phyloP scores from a whole-genome alignment of 1,140 invertebrate genomes.

The Lordiphosa collinella region DNA sequence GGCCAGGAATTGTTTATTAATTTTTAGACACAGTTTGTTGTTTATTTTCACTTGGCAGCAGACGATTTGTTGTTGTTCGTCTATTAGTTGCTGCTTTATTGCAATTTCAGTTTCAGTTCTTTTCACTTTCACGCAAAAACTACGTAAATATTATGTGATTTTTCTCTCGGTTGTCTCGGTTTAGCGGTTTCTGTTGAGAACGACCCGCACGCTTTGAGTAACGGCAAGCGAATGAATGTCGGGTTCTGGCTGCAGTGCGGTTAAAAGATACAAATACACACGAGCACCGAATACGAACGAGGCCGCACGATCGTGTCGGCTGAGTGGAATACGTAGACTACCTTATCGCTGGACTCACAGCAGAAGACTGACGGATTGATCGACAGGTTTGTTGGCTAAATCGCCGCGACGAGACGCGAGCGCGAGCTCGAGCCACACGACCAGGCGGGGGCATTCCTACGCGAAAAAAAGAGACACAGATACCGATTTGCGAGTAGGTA shows the following conservation, averaged over 20 bases:
- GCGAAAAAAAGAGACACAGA: constrained; percentile 17
- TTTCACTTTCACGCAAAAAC: constrained; percentile 65
- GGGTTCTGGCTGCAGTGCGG: constrained; percentile 64
- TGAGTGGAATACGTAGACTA: constrained; percentile 29
- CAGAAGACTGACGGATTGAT: constrained; percentile 78
- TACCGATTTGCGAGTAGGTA: constrained; percentile 19
- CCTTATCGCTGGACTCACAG: constrained; percentile 73
- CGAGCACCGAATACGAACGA: constrained; percentile 36
- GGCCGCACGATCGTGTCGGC: constrained; percentile 11
- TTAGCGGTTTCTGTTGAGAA: constrained; percentile 7
- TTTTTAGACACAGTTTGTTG: constrained; percentile 66
- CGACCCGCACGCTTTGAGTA: constrained; percentile 64
- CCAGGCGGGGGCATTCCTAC: constrained; percentile 22
- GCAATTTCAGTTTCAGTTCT: constrained; percentile 40
- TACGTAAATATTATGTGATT: constrained; percentile 40
- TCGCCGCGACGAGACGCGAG: constrained; percentile 63
- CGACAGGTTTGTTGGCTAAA: constrained; percentile 79
- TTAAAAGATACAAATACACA: constrained; percentile 57
- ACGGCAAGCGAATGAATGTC: constrained; percentile 61
- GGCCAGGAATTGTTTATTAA: constrained; percentile 62
- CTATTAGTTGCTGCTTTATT: constrained; percentile 10
- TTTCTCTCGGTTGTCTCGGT: constrained; percentile 18
- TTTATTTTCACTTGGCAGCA: constrained; percentile 50
- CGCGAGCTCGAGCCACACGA: constrained; percentile 67
- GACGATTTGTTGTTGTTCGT: constrained; percentile 17